Conservation (phyloP, 2,113 vertebrate species). For the Montifringilla adamsi region DNA sequence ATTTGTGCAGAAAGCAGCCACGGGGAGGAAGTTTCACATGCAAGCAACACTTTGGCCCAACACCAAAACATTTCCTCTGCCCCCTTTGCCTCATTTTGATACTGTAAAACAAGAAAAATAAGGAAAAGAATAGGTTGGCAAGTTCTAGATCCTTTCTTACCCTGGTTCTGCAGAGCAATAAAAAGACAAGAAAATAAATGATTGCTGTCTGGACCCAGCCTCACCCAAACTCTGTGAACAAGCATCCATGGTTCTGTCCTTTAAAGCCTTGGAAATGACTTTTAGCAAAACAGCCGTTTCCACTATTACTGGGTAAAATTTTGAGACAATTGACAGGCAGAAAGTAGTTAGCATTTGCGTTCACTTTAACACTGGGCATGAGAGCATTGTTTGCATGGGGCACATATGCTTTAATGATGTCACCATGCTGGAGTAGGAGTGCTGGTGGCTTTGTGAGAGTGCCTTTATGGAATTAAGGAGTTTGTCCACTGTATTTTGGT, state of each 20-base stretch:
- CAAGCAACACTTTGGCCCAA: neutral
- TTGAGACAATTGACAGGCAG: conserved; percentile 18
- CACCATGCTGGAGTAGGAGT: neutral
- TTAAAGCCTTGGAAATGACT: neutral
- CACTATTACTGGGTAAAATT: neutral
- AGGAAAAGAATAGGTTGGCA: neutral
- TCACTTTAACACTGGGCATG: neutral
- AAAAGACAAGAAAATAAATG: neutral
- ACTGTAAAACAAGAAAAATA: neutral
- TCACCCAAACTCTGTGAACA: neutral
- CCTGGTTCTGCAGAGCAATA: neutral
- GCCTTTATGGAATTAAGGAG: neutral
- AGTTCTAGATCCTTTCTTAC: neutral
- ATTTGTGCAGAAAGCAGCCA: neutral
- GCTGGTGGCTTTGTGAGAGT: neutral
- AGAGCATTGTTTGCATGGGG: neutral
- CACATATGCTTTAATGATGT: conserved; percentile 28
- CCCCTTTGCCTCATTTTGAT: neutral
- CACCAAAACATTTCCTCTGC: neutral
- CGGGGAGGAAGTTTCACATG: fast-evolving
- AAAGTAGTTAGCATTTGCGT: neutral
- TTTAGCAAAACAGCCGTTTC: neutral
- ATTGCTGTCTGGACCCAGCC: neutral
- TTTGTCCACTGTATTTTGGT: neutral
- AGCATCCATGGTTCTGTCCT: neutral